phyloP scores from a whole-genome alignment of 2,888 invertebrate genomes.

The Charanyca ferruginea region DNA sequence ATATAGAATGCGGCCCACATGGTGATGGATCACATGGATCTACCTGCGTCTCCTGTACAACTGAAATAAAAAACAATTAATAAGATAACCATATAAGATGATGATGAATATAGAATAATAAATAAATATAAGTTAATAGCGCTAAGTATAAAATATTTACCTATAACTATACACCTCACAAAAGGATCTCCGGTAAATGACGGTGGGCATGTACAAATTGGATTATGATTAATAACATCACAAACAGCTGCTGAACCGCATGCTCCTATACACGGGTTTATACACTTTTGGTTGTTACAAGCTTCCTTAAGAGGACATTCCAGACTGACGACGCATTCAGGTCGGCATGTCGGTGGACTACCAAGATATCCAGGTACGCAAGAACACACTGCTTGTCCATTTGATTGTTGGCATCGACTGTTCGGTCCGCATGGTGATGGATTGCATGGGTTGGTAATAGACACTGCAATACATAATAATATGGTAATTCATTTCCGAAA shows the following conservation, averaged over 20 bases:
- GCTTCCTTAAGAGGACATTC: conserved; percentile 94
- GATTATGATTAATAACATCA: conserved; percentile 94
- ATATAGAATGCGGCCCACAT: conserved; percentile 95
- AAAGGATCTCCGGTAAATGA: conserved; percentile 96
- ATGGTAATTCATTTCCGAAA: background rate
- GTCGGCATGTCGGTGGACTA: conserved; percentile 94
- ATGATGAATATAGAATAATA: background rate
- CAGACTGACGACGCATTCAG: conserved; percentile 94
- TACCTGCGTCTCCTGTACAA: conserved; percentile 75
- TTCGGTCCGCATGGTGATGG: conserved; percentile 96
- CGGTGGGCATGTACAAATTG: conserved; percentile 94
- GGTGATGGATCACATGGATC: conserved; percentile 94
- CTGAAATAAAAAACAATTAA: conserved; percentile 62
- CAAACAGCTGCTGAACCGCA: conserved; percentile 94
- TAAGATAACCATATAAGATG: background rate
- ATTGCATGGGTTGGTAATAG: conserved; percentile 92
- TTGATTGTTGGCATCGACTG: conserved; percentile 93
- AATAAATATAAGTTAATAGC: background rate
- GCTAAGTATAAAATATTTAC: conserved; percentile 67
- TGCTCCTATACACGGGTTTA: conserved; percentile 95
- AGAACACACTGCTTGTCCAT: conserved; percentile 93
- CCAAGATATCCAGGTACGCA: conserved; percentile 94
- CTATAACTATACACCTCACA: conserved; percentile 91
- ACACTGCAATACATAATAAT: conserved; percentile 71
- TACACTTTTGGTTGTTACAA: conserved; percentile 94